phyloP scores from a whole-genome alignment of 1,140 invertebrate species.

The Penaeus vannamei region DNA sequence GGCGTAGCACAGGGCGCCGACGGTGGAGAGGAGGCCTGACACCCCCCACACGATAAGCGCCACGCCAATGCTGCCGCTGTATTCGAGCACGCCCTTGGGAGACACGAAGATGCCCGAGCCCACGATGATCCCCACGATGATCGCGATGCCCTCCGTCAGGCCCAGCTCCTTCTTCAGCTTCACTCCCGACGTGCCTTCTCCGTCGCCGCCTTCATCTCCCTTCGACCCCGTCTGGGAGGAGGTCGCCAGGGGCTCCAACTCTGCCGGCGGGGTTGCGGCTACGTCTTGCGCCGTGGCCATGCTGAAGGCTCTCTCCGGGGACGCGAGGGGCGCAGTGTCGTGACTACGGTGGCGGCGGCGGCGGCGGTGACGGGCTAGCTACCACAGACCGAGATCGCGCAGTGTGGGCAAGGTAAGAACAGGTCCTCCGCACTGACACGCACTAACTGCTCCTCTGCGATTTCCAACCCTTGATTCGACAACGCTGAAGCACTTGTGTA shows the following conservation, averaged over 20 bases:
- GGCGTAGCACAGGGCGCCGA: constrained; percentile 95
- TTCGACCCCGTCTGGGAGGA: background rate
- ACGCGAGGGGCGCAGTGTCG: too few species aligned
- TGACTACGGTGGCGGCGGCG: too few species aligned
- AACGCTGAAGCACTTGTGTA: too few species aligned
- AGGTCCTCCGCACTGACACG: too few species aligned
- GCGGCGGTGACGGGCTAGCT: too few species aligned
- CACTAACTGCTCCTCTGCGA: too few species aligned
- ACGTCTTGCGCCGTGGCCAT: constrained; percentile 17
- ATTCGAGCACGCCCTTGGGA: constrained; percentile 89
- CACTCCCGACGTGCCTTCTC: background rate
- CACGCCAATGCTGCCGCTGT: constrained; percentile 72
- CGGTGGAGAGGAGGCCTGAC: constrained; percentile 88
- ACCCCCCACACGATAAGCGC: constrained; percentile 87
- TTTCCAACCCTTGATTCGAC: too few species aligned
- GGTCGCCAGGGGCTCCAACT: constrained; percentile 5
- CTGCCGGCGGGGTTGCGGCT: background rate
- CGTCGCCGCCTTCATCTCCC: background rate
- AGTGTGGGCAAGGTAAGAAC: too few species aligned
- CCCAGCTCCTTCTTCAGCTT: constrained; percentile 87
- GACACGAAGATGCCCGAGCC: constrained; percentile 94
- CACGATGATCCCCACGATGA: constrained; percentile 93
- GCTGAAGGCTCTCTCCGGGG: background rate
- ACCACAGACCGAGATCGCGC: too few species aligned
- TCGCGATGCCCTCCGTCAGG: constrained; percentile 90